Conservation (phyloP, 2,797 vertebrate species). For the Halcyon chelicuti region DNA sequence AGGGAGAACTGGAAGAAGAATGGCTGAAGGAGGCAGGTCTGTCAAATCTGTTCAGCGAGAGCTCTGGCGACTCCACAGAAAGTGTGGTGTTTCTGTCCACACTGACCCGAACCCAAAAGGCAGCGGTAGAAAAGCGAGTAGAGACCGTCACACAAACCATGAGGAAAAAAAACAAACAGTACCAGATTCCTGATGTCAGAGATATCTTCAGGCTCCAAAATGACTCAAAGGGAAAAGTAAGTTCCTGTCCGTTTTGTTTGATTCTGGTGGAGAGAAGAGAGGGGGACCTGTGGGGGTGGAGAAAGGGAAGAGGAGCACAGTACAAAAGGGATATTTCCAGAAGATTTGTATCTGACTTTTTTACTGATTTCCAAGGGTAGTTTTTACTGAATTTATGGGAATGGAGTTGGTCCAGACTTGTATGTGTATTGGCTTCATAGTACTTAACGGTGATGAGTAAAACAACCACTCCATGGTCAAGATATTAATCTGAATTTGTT, state of each 20-base stretch:
- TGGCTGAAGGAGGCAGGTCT: slow-evolving; percentile 95
- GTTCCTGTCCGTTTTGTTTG: slow-evolving; percentile 29
- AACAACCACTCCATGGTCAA: background rate
- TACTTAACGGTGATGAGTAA: background rate
- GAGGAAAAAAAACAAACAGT: slow-evolving; percentile 89
- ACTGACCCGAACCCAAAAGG: slow-evolving; percentile 90
- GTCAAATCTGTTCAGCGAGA: slow-evolving; percentile 86
- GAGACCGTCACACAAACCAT: slow-evolving; percentile 90
- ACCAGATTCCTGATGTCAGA: slow-evolving; percentile 93
- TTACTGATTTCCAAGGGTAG: background rate
- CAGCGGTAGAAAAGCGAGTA: slow-evolving; percentile 90
- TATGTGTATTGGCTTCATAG: background rate
- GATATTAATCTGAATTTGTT: background rate
- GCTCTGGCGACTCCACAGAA: slow-evolving; percentile 87
- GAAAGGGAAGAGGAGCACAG: background rate
- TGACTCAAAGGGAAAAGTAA: slow-evolving; percentile 81
- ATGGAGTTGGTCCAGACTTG: background rate
- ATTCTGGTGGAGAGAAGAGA: background rate
- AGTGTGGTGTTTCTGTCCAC: slow-evolving; percentile 89
- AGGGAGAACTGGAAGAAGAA: slow-evolving; percentile 95
- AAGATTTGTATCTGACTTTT: background rate
- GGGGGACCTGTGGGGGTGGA: fast-evolving
- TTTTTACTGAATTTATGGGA: background rate
- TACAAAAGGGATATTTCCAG: background rate
- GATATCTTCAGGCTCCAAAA: slow-evolving; percentile 91